Percentiles rank a stretch among this genome's conserved stretches.
Evolutionary conservation across 2,113 vertebrate species (phyloP).

Genomic region (Ictalurus furcatus): DNA sequence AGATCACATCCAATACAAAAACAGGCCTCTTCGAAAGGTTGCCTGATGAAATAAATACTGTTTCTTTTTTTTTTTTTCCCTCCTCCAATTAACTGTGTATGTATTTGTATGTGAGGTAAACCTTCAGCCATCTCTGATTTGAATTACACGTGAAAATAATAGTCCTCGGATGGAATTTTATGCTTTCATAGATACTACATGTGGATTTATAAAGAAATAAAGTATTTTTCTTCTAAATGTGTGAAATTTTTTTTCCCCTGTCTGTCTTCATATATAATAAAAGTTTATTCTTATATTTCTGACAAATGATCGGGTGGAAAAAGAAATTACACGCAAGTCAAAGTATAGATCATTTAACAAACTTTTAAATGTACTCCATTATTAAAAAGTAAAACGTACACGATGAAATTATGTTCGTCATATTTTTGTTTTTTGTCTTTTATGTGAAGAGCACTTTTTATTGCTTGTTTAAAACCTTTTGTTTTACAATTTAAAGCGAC

Average conservation of each 20-base stretch:
- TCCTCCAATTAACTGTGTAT: slow-evolving; percentile 51
- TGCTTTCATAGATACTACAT: slow-evolving; percentile 69
- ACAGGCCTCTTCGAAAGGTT: slow-evolving; percentile 28
- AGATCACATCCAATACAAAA: slow-evolving; percentile 14
- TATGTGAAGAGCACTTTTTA: neutral
- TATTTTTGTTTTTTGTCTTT: too few species aligned
- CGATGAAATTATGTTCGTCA: neutral
- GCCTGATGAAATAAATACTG: slow-evolving; percentile 38
- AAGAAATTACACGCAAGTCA: neutral
- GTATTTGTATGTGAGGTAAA: slow-evolving; percentile 64
- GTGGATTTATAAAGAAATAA: slow-evolving; percentile 67
- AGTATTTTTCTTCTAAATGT: slow-evolving; percentile 62
- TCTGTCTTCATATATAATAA: neutral
- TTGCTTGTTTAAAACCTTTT: neutral
- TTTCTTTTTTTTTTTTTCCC: slow-evolving; percentile 2
- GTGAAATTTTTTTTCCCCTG: neutral
- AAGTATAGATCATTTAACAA: neutral
- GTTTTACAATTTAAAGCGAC: neutral
- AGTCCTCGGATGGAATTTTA: slow-evolving; percentile 57
- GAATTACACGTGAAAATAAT: slow-evolving; percentile 53
- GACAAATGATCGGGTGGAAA: neutral
- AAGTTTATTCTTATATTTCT: neutral
- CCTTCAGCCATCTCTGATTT: slow-evolving; percentile 57
- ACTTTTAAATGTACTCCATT: neutral
- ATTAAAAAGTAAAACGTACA: neutral